phyloP scores from a whole-genome alignment of 1,140 invertebrate species.

The Antheraea pernyi region DNA sequence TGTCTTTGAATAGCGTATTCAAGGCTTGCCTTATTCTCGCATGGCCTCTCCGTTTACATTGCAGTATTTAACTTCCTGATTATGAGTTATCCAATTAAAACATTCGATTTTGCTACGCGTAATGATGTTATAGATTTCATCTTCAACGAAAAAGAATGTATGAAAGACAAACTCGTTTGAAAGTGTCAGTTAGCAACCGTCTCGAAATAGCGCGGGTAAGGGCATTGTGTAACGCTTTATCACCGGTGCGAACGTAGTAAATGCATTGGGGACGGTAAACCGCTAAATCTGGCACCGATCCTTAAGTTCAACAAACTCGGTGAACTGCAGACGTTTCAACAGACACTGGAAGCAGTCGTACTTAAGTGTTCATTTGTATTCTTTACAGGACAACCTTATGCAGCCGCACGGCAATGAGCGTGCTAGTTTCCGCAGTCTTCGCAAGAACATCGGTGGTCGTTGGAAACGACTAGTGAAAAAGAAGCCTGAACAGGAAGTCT shows the following conservation, averaged over 20 bases:
- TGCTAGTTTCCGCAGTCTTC: slow-evolving; percentile 87
- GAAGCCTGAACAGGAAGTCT: slow-evolving; percentile 88
- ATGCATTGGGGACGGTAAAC: slow-evolving; percentile 54
- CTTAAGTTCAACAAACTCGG: slow-evolving; percentile 44
- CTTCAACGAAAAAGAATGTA: slow-evolving; percentile 23
- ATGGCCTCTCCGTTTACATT: slow-evolving; percentile 59
- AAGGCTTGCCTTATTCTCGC: slow-evolving; percentile 64
- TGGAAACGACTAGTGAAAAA: slow-evolving; percentile 90
- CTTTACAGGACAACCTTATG: slow-evolving; percentile 87
- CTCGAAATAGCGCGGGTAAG: slow-evolving; percentile 47
- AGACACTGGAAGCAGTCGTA: slow-evolving; percentile 14
- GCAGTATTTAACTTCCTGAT: slow-evolving; percentile 55
- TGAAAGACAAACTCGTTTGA: slow-evolving; percentile 25
- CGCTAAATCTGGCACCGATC: slow-evolving; percentile 42
- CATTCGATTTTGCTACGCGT: background rate
- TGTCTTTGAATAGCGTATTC: slow-evolving; percentile 71
- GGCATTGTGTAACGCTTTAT: slow-evolving; percentile 50
- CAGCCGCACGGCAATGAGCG: slow-evolving; percentile 85
- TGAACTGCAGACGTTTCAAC: slow-evolving; percentile 20
- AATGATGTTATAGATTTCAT: background rate
- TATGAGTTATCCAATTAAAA: slow-evolving; percentile 17
- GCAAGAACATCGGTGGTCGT: slow-evolving; percentile 89
- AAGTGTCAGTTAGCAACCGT: slow-evolving; percentile 45
- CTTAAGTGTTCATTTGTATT: slow-evolving; percentile 51
- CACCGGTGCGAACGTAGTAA: slow-evolving; percentile 48